phyloP scores from a whole-genome alignment of 2,888 invertebrate genomes.

The Carcina quercana region DNA sequence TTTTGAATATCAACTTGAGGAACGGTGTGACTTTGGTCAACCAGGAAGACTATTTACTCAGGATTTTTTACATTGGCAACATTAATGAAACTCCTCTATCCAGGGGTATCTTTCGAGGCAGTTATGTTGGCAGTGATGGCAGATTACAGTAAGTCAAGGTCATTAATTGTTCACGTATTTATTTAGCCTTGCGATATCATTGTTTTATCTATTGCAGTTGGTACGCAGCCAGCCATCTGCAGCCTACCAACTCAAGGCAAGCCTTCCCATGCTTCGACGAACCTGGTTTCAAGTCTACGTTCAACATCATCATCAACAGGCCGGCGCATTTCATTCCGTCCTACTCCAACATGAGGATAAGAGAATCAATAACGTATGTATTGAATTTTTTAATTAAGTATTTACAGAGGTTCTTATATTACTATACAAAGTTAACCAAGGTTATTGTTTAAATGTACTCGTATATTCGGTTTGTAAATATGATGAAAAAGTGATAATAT shows the following conservation, averaged over 20 bases:
- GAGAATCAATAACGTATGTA: slow-evolving; percentile 30
- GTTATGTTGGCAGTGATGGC: slow-evolving; percentile 38
- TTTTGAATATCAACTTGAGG: slow-evolving; percentile 45
- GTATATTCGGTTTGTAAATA: no score
- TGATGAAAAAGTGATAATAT: no score
- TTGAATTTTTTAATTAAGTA: slow-evolving; percentile 2
- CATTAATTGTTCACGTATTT: not conserved
- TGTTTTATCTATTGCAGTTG: slow-evolving; percentile 76
- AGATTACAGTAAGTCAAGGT: slow-evolving; percentile 49
- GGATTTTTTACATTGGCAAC: slow-evolving; percentile 47
- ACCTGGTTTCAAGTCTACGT: slow-evolving; percentile 76
- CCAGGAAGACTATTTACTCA: slow-evolving; percentile 32
- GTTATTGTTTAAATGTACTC: no score
- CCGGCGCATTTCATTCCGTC: slow-evolving; percentile 40
- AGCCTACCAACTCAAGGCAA: slow-evolving; percentile 84
- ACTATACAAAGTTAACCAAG: no score
- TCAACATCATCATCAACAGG: slow-evolving; percentile 70
- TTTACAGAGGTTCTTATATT: no score
- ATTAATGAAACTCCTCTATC: slow-evolving; percentile 62
- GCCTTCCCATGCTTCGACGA: slow-evolving; percentile 91
- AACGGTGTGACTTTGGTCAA: slow-evolving; percentile 32
- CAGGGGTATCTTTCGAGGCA: slow-evolving; percentile 60
- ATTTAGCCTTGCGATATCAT: not conserved
- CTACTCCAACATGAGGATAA: slow-evolving; percentile 52
- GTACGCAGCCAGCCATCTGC: slow-evolving; percentile 85